A percentile compares a stretch with the other conserved stretches of the same genome.
These are phyloP conservation scores for Ectemnius cavifrons DNA, from an alignment of 2,888 invertebrate species.

Conservation along the genomic window DNA sequence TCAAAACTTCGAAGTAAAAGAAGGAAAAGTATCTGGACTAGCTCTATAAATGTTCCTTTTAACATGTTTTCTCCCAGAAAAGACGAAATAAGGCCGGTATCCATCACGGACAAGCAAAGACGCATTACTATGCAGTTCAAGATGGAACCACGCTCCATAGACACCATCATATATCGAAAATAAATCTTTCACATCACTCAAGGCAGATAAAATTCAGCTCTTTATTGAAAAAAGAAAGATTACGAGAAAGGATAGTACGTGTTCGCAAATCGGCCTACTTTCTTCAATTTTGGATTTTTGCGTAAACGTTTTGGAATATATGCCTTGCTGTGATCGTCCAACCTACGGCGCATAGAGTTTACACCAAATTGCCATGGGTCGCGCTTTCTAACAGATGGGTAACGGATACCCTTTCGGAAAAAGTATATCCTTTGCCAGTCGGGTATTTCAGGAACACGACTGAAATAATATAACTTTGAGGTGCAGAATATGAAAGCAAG, in stretches of 20 bases:
- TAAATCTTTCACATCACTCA: not conserved
- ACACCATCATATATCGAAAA: constrained; percentile 25
- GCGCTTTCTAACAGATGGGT: constrained; percentile 84
- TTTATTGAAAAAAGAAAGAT: constrained; percentile 6
- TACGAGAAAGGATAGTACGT: constrained; percentile 83
- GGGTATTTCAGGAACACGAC: constrained; percentile 84
- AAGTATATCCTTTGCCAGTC: constrained; percentile 92
- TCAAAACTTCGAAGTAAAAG: not conserved
- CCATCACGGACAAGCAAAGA: constrained; percentile 10
- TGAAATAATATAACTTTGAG: constrained; percentile 44
- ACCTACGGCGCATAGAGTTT: constrained; percentile 82
- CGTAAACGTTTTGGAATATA: constrained; percentile 86
- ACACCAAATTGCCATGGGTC: constrained; percentile 85
- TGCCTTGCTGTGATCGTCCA: constrained; percentile 83
- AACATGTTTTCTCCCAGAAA: constrained; percentile 6
- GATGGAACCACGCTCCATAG: constrained; percentile 25
- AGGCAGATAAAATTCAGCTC: not conserved
- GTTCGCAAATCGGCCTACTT: constrained; percentile 81
- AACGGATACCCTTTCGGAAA: constrained; percentile 81
- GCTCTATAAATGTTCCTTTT: not conserved
- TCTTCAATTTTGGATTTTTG: constrained; percentile 81
- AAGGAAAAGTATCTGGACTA: constrained; percentile 6
- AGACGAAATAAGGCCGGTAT: not conserved
- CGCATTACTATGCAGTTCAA: constrained; percentile 6
- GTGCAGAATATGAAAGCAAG: not conserved